Evolutionary conservation across 2,888 invertebrate species (phyloP).

Genomic region (Megaustenia siamemsis): DNA sequence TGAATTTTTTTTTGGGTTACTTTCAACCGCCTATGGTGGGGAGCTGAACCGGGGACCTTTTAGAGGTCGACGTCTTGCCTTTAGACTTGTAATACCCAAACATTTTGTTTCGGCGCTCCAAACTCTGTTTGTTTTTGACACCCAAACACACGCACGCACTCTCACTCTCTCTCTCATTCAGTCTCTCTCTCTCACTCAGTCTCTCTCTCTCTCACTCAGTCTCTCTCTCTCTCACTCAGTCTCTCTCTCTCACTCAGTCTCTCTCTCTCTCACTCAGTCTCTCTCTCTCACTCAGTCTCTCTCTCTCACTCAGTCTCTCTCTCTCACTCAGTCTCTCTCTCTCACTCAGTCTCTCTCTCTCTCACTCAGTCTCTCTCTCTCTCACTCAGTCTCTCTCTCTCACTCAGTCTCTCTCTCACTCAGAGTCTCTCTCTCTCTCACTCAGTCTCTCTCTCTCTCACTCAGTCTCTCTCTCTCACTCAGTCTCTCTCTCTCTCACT

Average conservation of each 20-base stretch:
- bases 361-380: background rate
- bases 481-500: conserved; percentile 42
- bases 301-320: conserved; percentile 8
- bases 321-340: background rate
- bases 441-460: background rate
- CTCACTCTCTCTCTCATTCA: no score
- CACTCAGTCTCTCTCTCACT: conserved; percentile 30
- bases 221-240: background rate
- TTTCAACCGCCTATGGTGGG: no score
- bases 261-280: conserved; percentile 3
- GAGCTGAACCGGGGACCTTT: no score
- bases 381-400: background rate
- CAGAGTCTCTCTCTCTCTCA: conserved; percentile 17
- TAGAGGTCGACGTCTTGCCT: no score
- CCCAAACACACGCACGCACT: background rate
- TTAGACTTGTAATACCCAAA: no score
- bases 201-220: no score
- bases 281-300: conserved; percentile 2
- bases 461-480: conserved; percentile 18
- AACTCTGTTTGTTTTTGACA: no score
- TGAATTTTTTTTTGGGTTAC: no score
- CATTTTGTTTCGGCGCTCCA: no score
- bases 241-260: background rate
- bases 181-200: no score
- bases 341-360: background rate